Percentiles rank a stretch among this genome's conserved stretches.
Evolutionary conservation across 2,888 invertebrate genomes (phyloP).

Genomic region (Pyralis farinalis): DNA sequence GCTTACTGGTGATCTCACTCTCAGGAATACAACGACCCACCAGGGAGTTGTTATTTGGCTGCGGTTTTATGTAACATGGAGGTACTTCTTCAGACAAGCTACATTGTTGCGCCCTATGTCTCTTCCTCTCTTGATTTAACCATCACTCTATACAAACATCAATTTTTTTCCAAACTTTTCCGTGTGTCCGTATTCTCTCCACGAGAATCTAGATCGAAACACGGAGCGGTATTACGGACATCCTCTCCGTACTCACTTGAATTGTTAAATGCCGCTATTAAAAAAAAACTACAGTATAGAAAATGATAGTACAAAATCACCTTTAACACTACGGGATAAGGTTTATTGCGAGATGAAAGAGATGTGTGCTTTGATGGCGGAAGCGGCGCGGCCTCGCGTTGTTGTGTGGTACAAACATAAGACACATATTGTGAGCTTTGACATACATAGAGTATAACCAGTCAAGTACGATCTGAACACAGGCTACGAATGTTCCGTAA

Average conservation of each 20-base stretch:
- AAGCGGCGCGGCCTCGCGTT: slow-evolving; percentile 54
- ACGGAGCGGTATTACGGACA: slow-evolving; percentile 39
- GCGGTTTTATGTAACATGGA: too few relatives aligned
- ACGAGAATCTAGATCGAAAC: slow-evolving; percentile 29
- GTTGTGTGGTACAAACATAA: slow-evolving; percentile 34
- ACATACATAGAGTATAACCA: slow-evolving; percentile 1
- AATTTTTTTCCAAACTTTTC: too few relatives aligned
- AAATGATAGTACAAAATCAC: slow-evolving; percentile 17
- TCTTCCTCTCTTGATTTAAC: too few relatives aligned
- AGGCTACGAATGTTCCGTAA: too few relatives aligned
- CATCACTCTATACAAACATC: too few relatives aligned
- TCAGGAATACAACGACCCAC: too few relatives aligned
- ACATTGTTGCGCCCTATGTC: too few relatives aligned
- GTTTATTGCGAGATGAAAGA: slow-evolving; percentile 16
- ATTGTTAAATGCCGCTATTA: slow-evolving; percentile 48
- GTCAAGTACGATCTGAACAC: too few relatives aligned
- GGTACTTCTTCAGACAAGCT: too few relatives aligned
- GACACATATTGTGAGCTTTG: background rate
- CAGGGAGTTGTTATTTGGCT: too few relatives aligned
- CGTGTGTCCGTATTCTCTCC: slow-evolving; percentile 8
- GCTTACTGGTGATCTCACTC: too few relatives aligned
- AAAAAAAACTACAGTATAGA: slow-evolving; percentile 33
- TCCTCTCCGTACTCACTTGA: slow-evolving; percentile 57
- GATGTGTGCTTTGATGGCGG: slow-evolving; percentile 38
- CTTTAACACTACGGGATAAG: slow-evolving; percentile 22